A percentile compares a stretch with the other conserved stretches of the same genome.
These are phyloP conservation scores for Caenorhabditis macrosperma DNA, from an alignment of 2,888 invertebrate genomes.

Conservation along the genomic window DNA sequence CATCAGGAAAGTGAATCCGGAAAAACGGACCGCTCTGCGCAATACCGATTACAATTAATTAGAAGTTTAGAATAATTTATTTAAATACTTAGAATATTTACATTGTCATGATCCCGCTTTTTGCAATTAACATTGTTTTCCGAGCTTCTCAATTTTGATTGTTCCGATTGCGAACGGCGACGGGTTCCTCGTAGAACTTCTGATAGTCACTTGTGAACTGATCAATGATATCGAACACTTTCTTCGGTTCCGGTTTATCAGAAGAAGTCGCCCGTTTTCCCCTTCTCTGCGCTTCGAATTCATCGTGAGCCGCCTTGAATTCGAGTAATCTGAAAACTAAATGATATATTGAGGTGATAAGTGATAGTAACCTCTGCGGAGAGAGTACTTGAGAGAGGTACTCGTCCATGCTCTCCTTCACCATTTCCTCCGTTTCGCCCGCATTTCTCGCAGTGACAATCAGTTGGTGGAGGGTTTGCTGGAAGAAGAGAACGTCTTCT, in stretches of 20 bases:
- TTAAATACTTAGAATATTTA: too few species aligned
- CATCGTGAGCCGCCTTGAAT: constrained; percentile 48
- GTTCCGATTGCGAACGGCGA: constrained; percentile 28
- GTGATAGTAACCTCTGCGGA: too few species aligned
- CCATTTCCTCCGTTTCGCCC: constrained; percentile 53
- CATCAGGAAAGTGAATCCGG: too few species aligned
- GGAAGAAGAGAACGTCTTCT: too few species aligned
- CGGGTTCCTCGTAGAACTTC: constrained; percentile 47
- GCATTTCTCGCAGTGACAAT: constrained; percentile 46
- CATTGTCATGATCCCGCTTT: too few species aligned
- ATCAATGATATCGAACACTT: constrained; percentile 56
- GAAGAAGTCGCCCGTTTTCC: constrained; percentile 15
- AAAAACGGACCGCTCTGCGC: too few species aligned
- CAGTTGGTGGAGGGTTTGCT: constrained; percentile 54
- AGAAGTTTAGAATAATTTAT: too few species aligned
- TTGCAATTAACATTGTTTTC: too few species aligned
- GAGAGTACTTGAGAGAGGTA: constrained; percentile 53
- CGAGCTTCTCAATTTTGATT: not conserved
- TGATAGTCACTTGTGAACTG: constrained; percentile 50
- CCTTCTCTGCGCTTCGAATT: constrained; percentile 48
- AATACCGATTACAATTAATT: too few species aligned
- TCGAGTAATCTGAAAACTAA: constrained; percentile 34
- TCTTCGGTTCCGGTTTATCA: constrained; percentile 54
- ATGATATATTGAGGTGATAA: too few species aligned
- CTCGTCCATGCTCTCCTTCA: constrained; percentile 58